Base-by-base conservation (phyloP, 2,888 invertebrate species). In the Quadriops clusia region DNA sequence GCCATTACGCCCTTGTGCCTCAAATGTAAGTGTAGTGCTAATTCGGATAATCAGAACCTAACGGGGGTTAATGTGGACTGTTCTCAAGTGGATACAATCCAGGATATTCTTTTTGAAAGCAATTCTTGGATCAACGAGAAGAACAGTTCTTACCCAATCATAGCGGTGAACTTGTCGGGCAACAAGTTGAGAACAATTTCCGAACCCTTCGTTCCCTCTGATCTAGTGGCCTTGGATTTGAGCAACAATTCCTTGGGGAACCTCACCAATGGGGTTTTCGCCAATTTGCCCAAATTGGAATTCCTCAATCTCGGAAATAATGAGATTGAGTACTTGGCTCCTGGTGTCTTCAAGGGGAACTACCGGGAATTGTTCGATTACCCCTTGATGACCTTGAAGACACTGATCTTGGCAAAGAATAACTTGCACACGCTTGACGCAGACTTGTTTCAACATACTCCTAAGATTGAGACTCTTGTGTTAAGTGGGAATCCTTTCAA, bases 401-500 rank as follows among this genome's bases (percentile, higher is more conserved):
- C 63, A 4, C 59, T 85, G 10, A 68, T 74, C 47, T 58, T 90
- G 36, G 76, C 76, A 0, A 54, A 73, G 50, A 90, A 90, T 53
- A 62, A 68, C 12, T 54, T 87, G 1, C 78, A 81, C 44, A 70
- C 72, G 0, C 54, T 87, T 8, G 54, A 80, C 46, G 65, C 64
- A 28, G 78, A 83, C 49, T 46, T 84, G 2, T 87, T 91, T 52
- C 78, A 80, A 44, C 85, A 89, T 49, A 47, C 54, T 1, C 56
- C 77, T 3, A 68, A 74, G 0, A 51, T 91, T 18, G 72, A 74
- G 41, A 66, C 69, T 8, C 54, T 91, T 26, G 70, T 72, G 44
- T 60, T 91, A 13, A 73, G 74, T 38, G 68, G 72, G n/a, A 91
- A 91, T 57, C 80, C 79, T 0, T 63, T 91, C 8, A 63, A 63